Evolutionary conservation across 2,888 invertebrate genomes (phyloP), one percentile per base, ranked within the genome.

Genomic region (Sphinx pinastri): DNA sequence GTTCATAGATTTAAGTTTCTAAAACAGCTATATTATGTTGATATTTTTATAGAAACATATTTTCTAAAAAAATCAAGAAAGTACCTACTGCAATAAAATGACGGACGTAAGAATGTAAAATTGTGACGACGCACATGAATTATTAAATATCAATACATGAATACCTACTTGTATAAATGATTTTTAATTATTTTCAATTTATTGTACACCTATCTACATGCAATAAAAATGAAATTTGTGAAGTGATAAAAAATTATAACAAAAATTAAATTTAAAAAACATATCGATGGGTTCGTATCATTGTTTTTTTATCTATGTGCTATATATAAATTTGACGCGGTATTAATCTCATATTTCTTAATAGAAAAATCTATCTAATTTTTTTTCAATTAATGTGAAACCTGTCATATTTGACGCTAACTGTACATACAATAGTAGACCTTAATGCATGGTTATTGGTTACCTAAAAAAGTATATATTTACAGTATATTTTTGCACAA

Each of bases 261-360:
- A 60, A 45, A n/a, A 31, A 5, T 54, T 54, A n/a, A 7, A 16
- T 16, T 51, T 52, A 52, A 67, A 67, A 51, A 25, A 51, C 66
- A 45, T 38, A 38, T 67, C 67, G 67, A 67, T 67, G 67, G 67
- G 67, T 54, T 67, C 14, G 14, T 67, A 14, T 47, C 19, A 19
- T 67, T 31, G 31, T 10, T 31, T 49, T 13, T 38, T 38, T 51
- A 51, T 51, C 16, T 52, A 38, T 52, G 31, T 38, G 10, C 52
- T 67, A 52, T 31, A 16, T 52, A 38, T 4, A n/a, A 63, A 54
- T 51, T 63, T 63, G n/a, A 52, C 31, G 52, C 52, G 38, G 67
- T 38, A 38, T 52, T 67, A 67, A 52, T 54, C 52, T 31, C 54
- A n/a, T n/a, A 45, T 38, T 38, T 38, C 6, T 4, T 8, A 38